phyloP scores from a whole-genome alignment of 2,888 invertebrate genomes.

The Drosophila fulvimacula region DNA sequence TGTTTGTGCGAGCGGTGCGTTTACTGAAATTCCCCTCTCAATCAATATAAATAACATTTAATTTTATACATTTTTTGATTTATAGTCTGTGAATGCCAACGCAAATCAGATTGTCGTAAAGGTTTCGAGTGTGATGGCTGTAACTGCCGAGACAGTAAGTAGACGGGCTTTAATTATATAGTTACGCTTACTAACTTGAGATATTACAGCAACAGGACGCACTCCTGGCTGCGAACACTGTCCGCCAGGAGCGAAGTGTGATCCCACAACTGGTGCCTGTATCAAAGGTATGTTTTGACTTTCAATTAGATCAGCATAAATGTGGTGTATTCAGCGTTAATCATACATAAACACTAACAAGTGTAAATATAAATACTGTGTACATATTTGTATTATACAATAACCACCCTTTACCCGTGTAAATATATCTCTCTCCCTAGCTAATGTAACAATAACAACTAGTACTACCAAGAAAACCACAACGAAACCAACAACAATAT shows the following conservation, averaged over 20 bases:
- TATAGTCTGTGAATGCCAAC: conserved; percentile 87
- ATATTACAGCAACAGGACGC: conserved; percentile 71
- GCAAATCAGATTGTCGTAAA: conserved; percentile 88
- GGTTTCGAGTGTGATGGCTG: conserved; percentile 89
- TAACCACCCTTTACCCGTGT: conserved; percentile 80
- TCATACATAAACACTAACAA: conserved; percentile 52
- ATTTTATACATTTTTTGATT: conserved; percentile 7
- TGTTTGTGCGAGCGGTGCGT: conserved; percentile 91
- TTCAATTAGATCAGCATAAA: conserved; percentile 1
- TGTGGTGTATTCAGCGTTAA: conserved; percentile 25
- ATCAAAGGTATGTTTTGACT: conserved; percentile 89
- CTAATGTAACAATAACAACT: conserved; percentile 84
- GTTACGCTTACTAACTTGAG: neutral
- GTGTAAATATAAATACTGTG: conserved; percentile 70
- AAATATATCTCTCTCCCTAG: conserved; percentile 84
- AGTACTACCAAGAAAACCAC: conserved; percentile 80
- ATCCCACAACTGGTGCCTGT: conserved; percentile 92
- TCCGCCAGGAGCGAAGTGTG: conserved; percentile 91
- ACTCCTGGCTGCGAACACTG: conserved; percentile 90
- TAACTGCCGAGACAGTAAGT: conserved; percentile 88
- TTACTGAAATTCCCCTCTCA: neutral
- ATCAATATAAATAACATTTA: neutral
- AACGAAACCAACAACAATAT: conserved; percentile 62
- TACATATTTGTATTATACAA: conserved; percentile 76
- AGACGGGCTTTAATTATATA: neutral